These are phyloP conservation scores for Botrylloides violaceus DNA, from an alignment of 23 tunicate species.

Conservation along the genomic window DNA sequence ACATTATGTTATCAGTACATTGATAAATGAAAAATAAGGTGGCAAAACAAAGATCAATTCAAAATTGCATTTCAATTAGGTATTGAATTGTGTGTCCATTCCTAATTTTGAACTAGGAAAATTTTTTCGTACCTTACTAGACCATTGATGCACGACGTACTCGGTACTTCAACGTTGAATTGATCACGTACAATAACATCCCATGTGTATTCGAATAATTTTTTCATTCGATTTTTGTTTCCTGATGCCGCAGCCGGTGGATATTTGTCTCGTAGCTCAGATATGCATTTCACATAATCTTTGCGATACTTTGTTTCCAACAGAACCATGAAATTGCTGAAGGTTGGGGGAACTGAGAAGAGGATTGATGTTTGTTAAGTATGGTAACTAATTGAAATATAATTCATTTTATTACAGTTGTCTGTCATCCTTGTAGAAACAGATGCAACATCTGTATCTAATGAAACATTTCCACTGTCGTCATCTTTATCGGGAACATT, in stretches of 20 bases:
- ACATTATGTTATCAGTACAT: no score
- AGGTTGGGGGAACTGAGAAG: slow-evolving; percentile 65
- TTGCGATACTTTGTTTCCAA: neutral
- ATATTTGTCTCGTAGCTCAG: slow-evolving; percentile 32
- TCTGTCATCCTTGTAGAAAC: no score
- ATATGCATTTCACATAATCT: slow-evolving; percentile 11
- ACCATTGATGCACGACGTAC: neutral
- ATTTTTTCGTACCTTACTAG: neutral
- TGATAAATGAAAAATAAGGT: no score
- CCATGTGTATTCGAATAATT: slow-evolving; percentile 72
- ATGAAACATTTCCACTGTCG: neutral
- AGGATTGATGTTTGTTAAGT: no score
- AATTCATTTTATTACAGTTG: no score
- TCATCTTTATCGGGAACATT: neutral
- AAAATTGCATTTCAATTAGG: no score
- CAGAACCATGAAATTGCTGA: slow-evolving; percentile 38
- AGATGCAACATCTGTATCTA: neutral
- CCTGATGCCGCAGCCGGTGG: slow-evolving; percentile 53
- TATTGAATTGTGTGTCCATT: no score
- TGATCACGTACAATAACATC: slow-evolving; percentile 14
- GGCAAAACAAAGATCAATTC: no score
- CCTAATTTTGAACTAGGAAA: no score
- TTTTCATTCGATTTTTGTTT: slow-evolving; percentile 72
- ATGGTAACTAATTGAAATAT: no score
- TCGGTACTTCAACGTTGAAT: neutral